Evolutionary conservation across 2,888 invertebrate species (phyloP).

Genomic region (Aphrophora alni): DNA sequence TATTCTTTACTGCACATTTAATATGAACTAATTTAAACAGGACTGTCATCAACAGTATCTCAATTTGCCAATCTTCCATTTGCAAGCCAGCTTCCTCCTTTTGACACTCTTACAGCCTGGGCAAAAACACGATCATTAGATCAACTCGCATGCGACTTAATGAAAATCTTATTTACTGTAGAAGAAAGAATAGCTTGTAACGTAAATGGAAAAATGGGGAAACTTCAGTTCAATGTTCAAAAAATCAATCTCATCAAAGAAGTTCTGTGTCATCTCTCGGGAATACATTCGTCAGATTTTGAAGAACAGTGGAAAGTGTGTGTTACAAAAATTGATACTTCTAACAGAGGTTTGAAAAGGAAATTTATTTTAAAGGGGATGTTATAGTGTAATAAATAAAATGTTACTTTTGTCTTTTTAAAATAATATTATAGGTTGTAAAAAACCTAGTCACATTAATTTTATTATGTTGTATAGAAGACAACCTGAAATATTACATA

Average conservation of each 20-base stretch:
- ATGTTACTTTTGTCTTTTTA: too few species aligned
- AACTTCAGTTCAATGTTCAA: constrained; percentile 59
- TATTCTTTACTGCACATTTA: too few species aligned
- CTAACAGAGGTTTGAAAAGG: constrained; percentile 59
- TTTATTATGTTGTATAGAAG: too few species aligned
- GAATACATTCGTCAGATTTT: constrained; percentile 57
- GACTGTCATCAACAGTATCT: constrained; percentile 54
- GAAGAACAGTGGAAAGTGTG: constrained; percentile 60
- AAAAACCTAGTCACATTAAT: too few species aligned
- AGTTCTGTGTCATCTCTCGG: constrained; percentile 58
- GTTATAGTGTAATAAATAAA: too few species aligned
- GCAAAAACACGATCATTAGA: constrained; percentile 59
- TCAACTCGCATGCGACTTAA: constrained; percentile 59
- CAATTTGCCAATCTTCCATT: constrained; percentile 55
- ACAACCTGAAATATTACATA: too few species aligned
- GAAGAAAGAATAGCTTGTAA: constrained; percentile 60
- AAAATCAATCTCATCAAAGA: constrained; percentile 59
- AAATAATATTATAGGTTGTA: too few species aligned
- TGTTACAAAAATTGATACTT: constrained; percentile 60
- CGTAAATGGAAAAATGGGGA: constrained; percentile 61
- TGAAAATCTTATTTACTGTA: constrained; percentile 59
- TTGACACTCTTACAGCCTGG: constrained; percentile 58
- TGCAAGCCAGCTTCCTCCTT: constrained; percentile 58
- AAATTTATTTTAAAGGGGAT: constrained; percentile 37
- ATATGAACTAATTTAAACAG: not conserved